phyloP scores from a whole-genome alignment of 2,797 vertebrate species.

The Enteromius radiatus region DNA sequence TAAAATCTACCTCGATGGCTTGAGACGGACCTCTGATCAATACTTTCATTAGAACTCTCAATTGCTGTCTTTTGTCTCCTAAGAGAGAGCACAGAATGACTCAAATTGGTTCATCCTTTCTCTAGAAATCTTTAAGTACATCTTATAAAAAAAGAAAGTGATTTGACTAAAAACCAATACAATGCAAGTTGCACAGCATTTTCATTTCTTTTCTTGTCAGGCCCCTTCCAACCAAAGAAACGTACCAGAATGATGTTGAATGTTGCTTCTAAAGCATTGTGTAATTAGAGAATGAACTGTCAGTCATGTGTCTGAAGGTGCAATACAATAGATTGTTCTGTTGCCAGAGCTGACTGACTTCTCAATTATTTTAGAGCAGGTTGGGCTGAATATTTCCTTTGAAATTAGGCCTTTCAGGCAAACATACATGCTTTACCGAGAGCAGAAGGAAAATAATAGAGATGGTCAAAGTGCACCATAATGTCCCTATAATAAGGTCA shows the following conservation, averaged over 20 bases:
- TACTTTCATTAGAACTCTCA: conserved; percentile 43
- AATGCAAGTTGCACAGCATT: not conserved
- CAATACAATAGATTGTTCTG: conserved; percentile 3
- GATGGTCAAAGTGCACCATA: conserved; percentile 23
- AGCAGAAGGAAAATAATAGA: conserved; percentile 32
- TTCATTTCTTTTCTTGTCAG: conserved; percentile 8
- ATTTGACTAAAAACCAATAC: conserved; percentile 8
- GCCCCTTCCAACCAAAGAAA: not conserved
- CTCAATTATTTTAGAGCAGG: not conserved
- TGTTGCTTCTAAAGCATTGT: not conserved
- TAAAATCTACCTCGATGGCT: not conserved
- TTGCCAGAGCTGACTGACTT: conserved; percentile 2
- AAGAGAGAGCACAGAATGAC: not conserved
- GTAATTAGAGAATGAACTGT: conserved; percentile 23
- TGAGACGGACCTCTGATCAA: conserved; percentile 1
- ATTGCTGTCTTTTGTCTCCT: conserved; percentile 38
- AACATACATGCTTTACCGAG: not conserved
- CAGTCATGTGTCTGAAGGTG: not conserved
- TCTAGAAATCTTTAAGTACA: conserved; percentile 34
- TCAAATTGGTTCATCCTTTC: conserved; percentile 24
- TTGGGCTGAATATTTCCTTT: conserved; percentile 1
- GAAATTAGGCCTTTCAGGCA: not conserved
- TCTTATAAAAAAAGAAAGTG: conserved; percentile 23
- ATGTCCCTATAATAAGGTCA: conserved; percentile 29
- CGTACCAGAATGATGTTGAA: not conserved